These are phyloP conservation scores for Heliconius himera DNA, from an alignment of 1,140 invertebrate genomes.

Conservation along the genomic window DNA sequence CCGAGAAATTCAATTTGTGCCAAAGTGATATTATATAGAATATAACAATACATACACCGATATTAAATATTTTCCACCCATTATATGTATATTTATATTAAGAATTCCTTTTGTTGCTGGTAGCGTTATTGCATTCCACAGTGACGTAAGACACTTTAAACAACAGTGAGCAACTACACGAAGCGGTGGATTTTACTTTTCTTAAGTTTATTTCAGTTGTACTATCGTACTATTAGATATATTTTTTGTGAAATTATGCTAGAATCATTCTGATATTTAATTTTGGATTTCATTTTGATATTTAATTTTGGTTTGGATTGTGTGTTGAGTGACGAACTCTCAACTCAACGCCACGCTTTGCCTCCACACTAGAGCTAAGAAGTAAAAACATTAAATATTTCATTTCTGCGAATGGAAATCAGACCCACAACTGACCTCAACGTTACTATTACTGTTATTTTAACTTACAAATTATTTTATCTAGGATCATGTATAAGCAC, in stretches of 20 bases:
- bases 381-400: too few relatives aligned
- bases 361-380: too few relatives aligned
- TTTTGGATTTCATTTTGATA: background rate
- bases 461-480: background rate
- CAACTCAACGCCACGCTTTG: too few relatives aligned
- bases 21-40: background rate
- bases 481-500: background rate
- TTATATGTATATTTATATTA: background rate
- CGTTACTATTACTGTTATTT: background rate
- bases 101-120: background rate
- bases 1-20: too few relatives aligned
- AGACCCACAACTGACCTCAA: too few relatives aligned
- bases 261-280: background rate
- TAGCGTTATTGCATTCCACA: background rate
- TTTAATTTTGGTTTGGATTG: too few relatives aligned
- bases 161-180: background rate
- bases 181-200: background rate
- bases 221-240: background rate
- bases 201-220: background rate
- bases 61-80: background rate
- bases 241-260: background rate
- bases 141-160: background rate
- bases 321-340: too few relatives aligned
- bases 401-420: too few relatives aligned
- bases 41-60: background rate